These are phyloP conservation scores for Agonopterix subpropinquella DNA, from an alignment of 2,888 invertebrate genomes.

Conservation along the genomic window DNA sequence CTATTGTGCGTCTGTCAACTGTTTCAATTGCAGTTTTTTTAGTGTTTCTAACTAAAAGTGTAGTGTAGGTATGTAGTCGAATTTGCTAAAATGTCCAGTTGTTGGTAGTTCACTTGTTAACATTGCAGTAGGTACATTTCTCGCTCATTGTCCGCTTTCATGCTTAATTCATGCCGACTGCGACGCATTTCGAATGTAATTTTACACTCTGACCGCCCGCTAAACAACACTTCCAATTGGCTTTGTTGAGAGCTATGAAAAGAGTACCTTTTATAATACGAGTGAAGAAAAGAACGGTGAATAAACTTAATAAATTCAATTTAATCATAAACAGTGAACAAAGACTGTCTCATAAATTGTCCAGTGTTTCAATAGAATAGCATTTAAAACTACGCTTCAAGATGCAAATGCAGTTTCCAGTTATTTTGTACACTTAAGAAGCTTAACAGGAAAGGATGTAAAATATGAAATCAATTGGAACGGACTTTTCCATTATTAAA, in stretches of 20 bases:
- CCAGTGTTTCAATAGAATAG: conserved; percentile 2
- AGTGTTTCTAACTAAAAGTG: no score
- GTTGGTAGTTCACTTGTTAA: conserved; percentile 14
- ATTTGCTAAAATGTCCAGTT: not conserved
- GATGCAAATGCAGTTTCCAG: not conserved
- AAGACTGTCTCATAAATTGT: no score
- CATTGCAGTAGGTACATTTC: conserved; percentile 43
- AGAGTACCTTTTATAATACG: not conserved
- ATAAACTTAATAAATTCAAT: no score
- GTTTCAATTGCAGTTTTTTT: not conserved
- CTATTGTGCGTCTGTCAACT: conserved; percentile 25
- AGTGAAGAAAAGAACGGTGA: no score
- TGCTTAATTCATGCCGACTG: conserved; percentile 59
- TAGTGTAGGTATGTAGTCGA: no score
- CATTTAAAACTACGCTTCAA: not conserved
- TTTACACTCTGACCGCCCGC: conserved; percentile 28
- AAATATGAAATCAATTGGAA: conserved; percentile 67
- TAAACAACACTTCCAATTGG: conserved; percentile 18
- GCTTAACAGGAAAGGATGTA: conserved; percentile 35
- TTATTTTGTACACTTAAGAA: not conserved
- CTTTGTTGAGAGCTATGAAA: not conserved
- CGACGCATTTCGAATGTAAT: conserved; percentile 68
- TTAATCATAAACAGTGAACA: no score
- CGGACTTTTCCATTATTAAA: conserved; percentile 63
- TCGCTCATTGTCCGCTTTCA: conserved; percentile 49